Conservation (phyloP, 2,113 vertebrate species). For the Corythornis madagascariensis region DNA sequence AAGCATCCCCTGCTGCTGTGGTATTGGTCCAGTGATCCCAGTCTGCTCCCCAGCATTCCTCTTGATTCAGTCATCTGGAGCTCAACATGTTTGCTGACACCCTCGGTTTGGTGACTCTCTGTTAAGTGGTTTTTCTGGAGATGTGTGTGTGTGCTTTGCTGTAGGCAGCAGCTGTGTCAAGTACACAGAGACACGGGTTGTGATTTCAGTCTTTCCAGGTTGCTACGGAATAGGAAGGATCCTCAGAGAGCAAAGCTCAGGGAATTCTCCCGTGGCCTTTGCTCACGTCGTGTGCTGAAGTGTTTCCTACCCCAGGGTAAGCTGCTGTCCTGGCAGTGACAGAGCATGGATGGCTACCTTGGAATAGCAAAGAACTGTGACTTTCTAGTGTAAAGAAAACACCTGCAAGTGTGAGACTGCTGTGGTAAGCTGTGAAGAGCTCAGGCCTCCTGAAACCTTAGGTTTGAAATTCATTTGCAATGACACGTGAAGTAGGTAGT, state of each 20-base stretch:
- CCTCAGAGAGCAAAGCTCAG: too few species aligned
- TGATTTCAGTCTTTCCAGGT: too few species aligned
- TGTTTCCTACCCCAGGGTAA: background rate
- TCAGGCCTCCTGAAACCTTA: background rate
- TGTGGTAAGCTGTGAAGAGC: background rate
- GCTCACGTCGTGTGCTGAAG: background rate
- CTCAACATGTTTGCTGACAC: too few species aligned
- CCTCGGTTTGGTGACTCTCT: too few species aligned
- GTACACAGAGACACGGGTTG: too few species aligned
- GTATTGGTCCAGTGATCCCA: background rate
- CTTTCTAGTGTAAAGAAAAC: background rate
- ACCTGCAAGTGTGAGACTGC: background rate
- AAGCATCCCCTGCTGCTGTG: background rate
- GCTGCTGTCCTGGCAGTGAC: background rate
- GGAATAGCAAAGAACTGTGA: background rate
- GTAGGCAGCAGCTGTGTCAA: too few species aligned
- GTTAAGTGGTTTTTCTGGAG: too few species aligned
- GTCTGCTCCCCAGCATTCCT: background rate
- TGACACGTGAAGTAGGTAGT: background rate
- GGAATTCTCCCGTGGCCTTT: too few species aligned
- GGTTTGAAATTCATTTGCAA: background rate
- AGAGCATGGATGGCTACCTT: background rate
- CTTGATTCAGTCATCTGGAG: too few species aligned
- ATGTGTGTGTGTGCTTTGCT: too few species aligned
- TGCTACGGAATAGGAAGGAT: too few species aligned